Base-by-base conservation (phyloP, 2,888 invertebrate genomes). In the Eilema griseolum region DNA sequence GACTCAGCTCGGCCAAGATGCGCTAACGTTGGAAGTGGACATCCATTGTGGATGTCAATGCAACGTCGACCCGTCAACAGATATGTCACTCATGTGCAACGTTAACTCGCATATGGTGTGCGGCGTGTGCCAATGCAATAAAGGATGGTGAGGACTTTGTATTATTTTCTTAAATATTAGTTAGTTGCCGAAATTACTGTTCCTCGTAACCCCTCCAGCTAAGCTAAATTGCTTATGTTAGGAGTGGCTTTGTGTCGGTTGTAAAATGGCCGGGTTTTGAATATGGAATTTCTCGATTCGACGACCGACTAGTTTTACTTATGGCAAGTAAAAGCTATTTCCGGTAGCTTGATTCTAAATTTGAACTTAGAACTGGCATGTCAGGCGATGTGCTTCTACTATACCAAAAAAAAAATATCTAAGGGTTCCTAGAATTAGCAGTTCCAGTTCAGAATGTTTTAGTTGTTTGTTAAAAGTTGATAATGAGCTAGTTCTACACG, bases 11-110 rank as follows among this genome's bases (percentile, higher is more conserved):
- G 96, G 96, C 4, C 97, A 97, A 64, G 97, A 97, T 82, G 91
- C 94, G 24, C 89, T 98, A 70, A 95, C 96, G 20, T 90, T 98
- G 61, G 96, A 98, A 66, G 95, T 98, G 60, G 97, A 97, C 80
- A 93, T 98, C 67, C 96, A 97, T 76, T 97, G 97, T 83, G 97
- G 97, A 46, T 98, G 98, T 86, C 96, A 96, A 16, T 97, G 97
- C 84, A 90, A 92, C 23, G 85, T 89, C 62, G 87, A 95, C 67
- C 62, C 74, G 52, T 85, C 87, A 85, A 89, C 82, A 83, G 89
- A 89, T 64, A 86, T 90, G 83, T 71, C 82, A 0, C 83, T 87
- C 11, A 87, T 86, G 80, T 96, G 95, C 86, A 96, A 92, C 71
- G 83, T 82, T 66, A 96, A 96, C 89, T 96, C 96, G 65, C 95